These are phyloP conservation scores for Brachionus rotundiformis DNA, from an alignment of 1,140 invertebrate genomes.

Conservation along the genomic window DNA sequence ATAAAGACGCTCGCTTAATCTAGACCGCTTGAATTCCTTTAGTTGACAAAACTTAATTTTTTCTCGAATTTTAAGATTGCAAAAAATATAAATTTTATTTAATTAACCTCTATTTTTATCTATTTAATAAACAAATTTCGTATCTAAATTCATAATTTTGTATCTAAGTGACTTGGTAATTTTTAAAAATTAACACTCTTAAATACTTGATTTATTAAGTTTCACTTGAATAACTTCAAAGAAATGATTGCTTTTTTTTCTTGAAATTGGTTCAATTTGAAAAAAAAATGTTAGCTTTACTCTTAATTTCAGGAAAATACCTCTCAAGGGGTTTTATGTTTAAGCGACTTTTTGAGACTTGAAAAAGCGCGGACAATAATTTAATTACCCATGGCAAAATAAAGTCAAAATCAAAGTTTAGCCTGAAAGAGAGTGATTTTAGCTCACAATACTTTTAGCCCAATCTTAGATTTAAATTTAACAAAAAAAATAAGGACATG, in stretches of 20 bases:
- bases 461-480: too few species aligned
- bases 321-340: slow-evolving; percentile 7
- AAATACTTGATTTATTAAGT: slow-evolving; percentile 35
- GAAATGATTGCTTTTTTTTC: slow-evolving; percentile 32
- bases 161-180: not conserved
- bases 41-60: not conserved
- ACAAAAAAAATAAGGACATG: not conserved
- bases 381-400: slow-evolving; percentile 10
- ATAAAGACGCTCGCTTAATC: not conserved
- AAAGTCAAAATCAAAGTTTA: slow-evolving; percentile 6
- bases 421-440: not conserved
- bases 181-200: slow-evolving; percentile 9
- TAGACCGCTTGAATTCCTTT: not conserved
- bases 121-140: not conserved
- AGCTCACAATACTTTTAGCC: not conserved
- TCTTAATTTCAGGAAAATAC: slow-evolving; percentile 37
- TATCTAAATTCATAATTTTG: not conserved
- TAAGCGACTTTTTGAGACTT: slow-evolving; percentile 2
- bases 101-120: not conserved
- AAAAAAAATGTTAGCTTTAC: slow-evolving; percentile 28
- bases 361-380: slow-evolving; percentile 21
- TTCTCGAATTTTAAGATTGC: too few species aligned
- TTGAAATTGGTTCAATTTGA: slow-evolving; percentile 11
- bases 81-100: not conserved
- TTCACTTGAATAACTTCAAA: slow-evolving; percentile 46